Conservation (phyloP, 2,113 vertebrate species). For the Ivindomyrus marchei region DNA sequence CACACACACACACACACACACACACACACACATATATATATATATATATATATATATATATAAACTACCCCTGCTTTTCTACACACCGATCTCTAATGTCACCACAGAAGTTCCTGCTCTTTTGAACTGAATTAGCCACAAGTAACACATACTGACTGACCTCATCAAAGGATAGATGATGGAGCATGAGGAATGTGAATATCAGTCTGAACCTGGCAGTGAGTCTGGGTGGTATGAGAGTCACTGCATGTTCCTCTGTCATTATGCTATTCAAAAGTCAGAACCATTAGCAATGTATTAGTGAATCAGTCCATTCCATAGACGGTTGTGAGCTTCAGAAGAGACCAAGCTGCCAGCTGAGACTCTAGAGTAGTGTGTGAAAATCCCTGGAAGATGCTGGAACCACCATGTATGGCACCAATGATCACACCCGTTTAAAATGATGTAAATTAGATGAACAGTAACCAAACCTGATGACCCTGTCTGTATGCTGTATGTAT, state of each 20-base stretch:
- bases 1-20: no score
- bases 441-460: not conserved
- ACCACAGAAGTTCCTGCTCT: not conserved
- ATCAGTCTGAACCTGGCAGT: not conserved
- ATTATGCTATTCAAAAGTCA: not conserved
- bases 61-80: not conserved
- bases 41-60: not conserved
- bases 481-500: not conserved
- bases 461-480: not conserved
- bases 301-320: not conserved
- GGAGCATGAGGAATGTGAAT: not conserved
- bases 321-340: not conserved
- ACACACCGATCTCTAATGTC: not conserved
- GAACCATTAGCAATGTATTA: not conserved
- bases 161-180: not conserved
- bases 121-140: not conserved
- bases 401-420: not conserved
- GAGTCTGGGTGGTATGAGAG: not conserved
- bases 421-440: not conserved
- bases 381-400: not conserved
- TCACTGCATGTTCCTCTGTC: not conserved
- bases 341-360: not conserved
- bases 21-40: no score
- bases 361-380: not conserved
- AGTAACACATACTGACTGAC: not conserved